phyloP scores from a whole-genome alignment of 2,888 invertebrate genomes.

The Pyralis farinalis region DNA sequence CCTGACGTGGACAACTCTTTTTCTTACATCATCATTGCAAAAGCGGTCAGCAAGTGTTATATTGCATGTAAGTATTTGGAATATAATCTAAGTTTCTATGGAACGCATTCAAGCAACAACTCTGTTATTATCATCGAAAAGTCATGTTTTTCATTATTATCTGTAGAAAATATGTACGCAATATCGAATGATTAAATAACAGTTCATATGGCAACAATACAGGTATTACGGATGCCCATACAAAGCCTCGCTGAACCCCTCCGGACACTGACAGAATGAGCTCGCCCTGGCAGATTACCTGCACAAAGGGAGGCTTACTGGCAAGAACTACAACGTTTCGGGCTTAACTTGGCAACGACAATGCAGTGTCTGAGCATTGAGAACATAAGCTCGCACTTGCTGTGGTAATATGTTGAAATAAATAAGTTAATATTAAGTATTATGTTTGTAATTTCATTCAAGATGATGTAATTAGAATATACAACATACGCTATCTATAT shows the following conservation, averaged over 20 bases:
- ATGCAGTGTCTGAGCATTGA: neutral
- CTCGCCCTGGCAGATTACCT: slow-evolving; percentile 17
- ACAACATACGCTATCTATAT: no score
- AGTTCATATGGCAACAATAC: slow-evolving; percentile 13
- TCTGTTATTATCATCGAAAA: no score
- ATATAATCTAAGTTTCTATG: no score
- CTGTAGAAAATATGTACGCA: no score
- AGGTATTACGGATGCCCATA: slow-evolving; percentile 70
- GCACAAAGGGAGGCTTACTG: slow-evolving; percentile 8
- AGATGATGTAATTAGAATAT: no score
- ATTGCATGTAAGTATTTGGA: no score
- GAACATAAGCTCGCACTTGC: neutral
- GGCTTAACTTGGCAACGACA: slow-evolving; percentile 56
- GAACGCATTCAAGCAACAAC: no score
- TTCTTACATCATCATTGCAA: no score
- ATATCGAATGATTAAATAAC: slow-evolving; percentile 1
- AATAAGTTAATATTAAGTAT: neutral
- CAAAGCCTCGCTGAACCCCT: slow-evolving; percentile 54
- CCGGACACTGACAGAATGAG: slow-evolving; percentile 51
- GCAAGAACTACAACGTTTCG: slow-evolving; percentile 50
- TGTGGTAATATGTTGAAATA: neutral
- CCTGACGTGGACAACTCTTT: no score
- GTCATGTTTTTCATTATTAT: no score
- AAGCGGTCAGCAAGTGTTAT: no score
- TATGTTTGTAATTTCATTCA: no score